These are phyloP conservation scores for Parasteatoda lunata DNA, from an alignment of 2,888 invertebrate species.

Conservation along the genomic window DNA sequence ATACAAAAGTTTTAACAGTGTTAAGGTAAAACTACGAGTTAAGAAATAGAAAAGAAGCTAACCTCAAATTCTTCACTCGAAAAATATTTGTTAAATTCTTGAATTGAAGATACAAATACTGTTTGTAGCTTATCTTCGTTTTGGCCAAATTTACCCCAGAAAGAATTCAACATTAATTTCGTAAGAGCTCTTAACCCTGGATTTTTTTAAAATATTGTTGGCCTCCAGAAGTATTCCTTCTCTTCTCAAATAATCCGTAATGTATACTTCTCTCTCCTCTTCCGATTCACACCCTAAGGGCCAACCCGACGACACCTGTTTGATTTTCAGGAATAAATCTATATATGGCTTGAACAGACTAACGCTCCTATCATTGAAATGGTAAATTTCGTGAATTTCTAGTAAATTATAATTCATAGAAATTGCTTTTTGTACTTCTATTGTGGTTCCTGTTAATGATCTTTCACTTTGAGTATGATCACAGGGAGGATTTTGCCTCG, in stretches of 20 bases:
- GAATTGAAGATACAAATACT: not conserved
- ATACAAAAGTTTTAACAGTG: no score
- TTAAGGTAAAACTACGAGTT: no score
- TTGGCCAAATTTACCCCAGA: slow-evolving; percentile 69
- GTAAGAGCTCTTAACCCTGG: slow-evolving; percentile 23
- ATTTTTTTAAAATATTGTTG: no score
- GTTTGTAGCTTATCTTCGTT: slow-evolving; percentile 9
- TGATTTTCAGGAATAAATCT: no score
- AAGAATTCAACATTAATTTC: slow-evolving; percentile 70
- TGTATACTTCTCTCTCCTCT: slow-evolving; percentile 19
- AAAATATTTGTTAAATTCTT: not conserved
- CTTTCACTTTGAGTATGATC: slow-evolving; percentile 69
- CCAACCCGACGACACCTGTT: slow-evolving; percentile 69
- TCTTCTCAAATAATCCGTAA: not conserved
- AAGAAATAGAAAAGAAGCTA: not conserved
- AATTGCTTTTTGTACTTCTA: slow-evolving; percentile 71
- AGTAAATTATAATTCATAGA: slow-evolving; percentile 70
- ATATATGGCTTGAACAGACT: no score
- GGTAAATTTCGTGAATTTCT: slow-evolving; percentile 59
- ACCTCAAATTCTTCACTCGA: not conserved
- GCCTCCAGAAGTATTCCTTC: slow-evolving; percentile 48
- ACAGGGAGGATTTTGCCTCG: slow-evolving; percentile 67
- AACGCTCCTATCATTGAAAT: not conserved
- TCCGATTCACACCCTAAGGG: slow-evolving; percentile 69
- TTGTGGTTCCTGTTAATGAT: slow-evolving; percentile 70